phyloP scores from a whole-genome alignment of 1,140 invertebrate genomes.

The Drosophila truncata region DNA sequence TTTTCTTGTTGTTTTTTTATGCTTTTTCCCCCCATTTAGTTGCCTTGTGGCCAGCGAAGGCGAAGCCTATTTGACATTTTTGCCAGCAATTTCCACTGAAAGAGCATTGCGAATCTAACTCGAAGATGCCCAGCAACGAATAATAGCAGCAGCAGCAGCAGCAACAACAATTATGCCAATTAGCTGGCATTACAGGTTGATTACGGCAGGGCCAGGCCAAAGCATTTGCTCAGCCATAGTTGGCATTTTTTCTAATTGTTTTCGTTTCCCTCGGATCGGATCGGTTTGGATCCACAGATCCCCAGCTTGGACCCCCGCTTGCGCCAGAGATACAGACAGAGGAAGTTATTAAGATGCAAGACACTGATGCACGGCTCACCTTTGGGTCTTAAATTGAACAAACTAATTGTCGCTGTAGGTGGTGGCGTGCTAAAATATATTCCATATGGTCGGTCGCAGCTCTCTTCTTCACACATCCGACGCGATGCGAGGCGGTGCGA shows the following conservation, averaged over 20 bases:
- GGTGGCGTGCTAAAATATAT: conserved; percentile 56
- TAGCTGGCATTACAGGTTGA: conserved; percentile 81
- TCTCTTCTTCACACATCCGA: conserved; percentile 43
- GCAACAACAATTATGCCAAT: conserved; percentile 76
- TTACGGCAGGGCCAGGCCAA: conserved; percentile 54
- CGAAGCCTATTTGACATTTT: conserved; percentile 80
- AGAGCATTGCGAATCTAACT: conserved; percentile 67
- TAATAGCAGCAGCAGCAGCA: conserved; percentile 45
- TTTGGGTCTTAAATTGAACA: conserved; percentile 50
- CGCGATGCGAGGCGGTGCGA: conserved; percentile 36
- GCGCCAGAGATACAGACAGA: conserved; percentile 35
- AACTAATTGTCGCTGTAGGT: conserved; percentile 55
- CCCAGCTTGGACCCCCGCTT: conserved; percentile 6
- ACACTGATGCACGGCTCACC: conserved; percentile 47
- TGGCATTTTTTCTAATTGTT: conserved; percentile 71
- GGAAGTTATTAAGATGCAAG: conserved; percentile 73
- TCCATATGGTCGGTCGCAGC: conserved; percentile 54
- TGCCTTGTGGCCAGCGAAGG: conserved; percentile 54
- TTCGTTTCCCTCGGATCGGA: conserved; percentile 24
- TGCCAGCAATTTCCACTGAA: conserved; percentile 76
- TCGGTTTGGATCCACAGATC: neutral
- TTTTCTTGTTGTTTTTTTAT: conserved; percentile 61
- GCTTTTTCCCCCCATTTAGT: conserved; percentile 43
- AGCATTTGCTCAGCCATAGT: conserved; percentile 48
- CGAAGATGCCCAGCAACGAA: conserved; percentile 52